Percentiles rank a stretch among this genome's conserved stretches.
Conservation (phyloP, 2,113 vertebrate genomes). For the Gallinago jamesoni region DNA sequence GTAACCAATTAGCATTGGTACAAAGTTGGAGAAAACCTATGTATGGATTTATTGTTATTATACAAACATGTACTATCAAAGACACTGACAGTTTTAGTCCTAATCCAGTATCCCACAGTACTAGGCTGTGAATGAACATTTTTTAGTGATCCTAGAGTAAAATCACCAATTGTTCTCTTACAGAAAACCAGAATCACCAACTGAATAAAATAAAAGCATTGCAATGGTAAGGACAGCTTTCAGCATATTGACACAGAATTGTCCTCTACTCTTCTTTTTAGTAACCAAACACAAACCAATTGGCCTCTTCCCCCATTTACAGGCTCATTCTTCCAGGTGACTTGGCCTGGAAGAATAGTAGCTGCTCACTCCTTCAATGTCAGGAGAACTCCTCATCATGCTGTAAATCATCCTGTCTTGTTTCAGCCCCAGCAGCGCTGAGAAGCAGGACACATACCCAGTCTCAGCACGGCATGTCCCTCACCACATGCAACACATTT, state of each 20-base stretch:
- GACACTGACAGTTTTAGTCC: neutral
- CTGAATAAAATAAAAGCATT: neutral
- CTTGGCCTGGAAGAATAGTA: neutral
- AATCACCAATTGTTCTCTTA: neutral
- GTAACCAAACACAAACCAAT: neutral
- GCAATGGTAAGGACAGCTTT: neutral
- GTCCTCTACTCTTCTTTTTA: neutral
- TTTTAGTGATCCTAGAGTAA: neutral
- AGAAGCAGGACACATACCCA: neutral
- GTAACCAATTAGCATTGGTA: neutral
- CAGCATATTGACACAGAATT: neutral
- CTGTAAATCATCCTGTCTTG: neutral
- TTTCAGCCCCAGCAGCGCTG: neutral
- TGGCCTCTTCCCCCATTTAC: neutral
- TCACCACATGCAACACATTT: neutral
- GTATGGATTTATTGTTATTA: neutral
- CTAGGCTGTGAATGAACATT: neutral
- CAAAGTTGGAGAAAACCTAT: neutral
- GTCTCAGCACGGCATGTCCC: neutral
- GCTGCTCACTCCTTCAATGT: neutral
- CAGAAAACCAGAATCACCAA: neutral
- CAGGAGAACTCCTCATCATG: neutral
- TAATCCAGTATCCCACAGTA: neutral
- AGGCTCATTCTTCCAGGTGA: neutral
- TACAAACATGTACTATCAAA: neutral